A percentile compares a stretch with the other conserved stretches of the same genome.
These are phyloP conservation scores for Chromoteleia sp. DNA, from an alignment of 2,888 invertebrate species.

Conservation along the genomic window DNA sequence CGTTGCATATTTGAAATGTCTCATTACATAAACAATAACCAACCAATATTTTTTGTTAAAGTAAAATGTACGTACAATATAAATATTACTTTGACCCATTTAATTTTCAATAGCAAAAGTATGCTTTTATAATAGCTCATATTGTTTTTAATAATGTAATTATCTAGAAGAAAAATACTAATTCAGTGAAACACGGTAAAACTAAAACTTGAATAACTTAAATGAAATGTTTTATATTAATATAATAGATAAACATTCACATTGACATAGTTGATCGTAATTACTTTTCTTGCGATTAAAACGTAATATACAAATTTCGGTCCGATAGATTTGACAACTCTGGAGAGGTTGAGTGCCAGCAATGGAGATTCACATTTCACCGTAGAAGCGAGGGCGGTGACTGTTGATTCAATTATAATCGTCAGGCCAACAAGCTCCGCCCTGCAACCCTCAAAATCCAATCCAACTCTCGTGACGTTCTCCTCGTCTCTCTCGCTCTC, in stretches of 20 bases:
- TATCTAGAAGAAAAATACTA: too few relatives aligned
- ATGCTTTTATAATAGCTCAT: too few relatives aligned
- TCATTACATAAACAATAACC: too few relatives aligned
- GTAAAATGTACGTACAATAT: too few relatives aligned
- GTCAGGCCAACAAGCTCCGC: constrained; percentile 80
- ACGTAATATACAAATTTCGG: constrained; percentile 51
- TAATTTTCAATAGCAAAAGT: too few relatives aligned
- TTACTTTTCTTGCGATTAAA: constrained; percentile 60
- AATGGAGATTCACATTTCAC: constrained; percentile 73
- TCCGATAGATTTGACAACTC: constrained; percentile 28
- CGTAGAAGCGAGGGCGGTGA: constrained; percentile 80
- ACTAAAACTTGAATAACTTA: too few relatives aligned
- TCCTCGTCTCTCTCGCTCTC: constrained; percentile 61
- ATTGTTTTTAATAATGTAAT: too few relatives aligned
- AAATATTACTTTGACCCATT: too few relatives aligned
- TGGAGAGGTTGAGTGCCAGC: constrained; percentile 66
- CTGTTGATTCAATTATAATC: constrained; percentile 84
- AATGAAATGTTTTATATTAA: neutral
- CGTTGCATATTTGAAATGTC: too few relatives aligned
- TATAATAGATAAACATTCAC: constrained; percentile 1
- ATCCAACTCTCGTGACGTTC: constrained; percentile 76
- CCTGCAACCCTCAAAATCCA: constrained; percentile 79
- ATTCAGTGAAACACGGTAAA: too few relatives aligned
- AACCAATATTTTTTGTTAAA: too few relatives aligned
- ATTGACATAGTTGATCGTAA: constrained; percentile 40